These are phyloP conservation scores for Epizoanthus rinbou DNA, from an alignment of 92 coral and sea anemone species.

Conservation along the genomic window DNA sequence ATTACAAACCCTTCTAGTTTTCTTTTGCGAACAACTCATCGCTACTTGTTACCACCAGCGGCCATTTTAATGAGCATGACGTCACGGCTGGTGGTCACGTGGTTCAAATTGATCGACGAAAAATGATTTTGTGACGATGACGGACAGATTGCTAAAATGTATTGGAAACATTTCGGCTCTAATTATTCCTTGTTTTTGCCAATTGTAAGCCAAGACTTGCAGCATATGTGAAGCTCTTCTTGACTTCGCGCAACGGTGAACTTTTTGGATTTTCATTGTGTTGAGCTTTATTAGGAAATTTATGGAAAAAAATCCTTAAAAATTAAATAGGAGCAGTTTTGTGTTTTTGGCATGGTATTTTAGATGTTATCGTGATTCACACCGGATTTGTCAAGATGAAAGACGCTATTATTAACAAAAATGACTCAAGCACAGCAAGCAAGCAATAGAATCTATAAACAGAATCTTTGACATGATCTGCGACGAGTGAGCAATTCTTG, in stretches of 20 bases:
- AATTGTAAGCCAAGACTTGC: not conserved
- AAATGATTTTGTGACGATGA: no score
- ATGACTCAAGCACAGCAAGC: not conserved
- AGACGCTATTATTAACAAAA: slow-evolving; percentile 31
- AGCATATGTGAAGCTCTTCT: not conserved
- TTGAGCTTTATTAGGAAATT: no score
- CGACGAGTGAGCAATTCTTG: not conserved
- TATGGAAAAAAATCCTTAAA: not conserved
- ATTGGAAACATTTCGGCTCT: no score
- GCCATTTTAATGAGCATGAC: slow-evolving; percentile 47
- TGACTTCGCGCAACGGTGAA: no score
- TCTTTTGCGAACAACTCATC: slow-evolving; percentile 57
- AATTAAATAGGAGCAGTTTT: slow-evolving; percentile 31
- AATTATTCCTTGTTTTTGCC: not conserved
- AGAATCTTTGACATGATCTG: not conserved
- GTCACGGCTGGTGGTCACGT: slow-evolving; percentile 55
- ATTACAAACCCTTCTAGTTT: slow-evolving; percentile 73
- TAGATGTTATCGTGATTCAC: slow-evolving; percentile 40
- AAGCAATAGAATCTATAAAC: not conserved
- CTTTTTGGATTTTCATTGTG: no score
- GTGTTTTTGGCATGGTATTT: slow-evolving; percentile 38
- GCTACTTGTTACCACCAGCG: slow-evolving; percentile 43
- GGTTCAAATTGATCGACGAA: not conserved
- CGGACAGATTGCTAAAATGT: not conserved
- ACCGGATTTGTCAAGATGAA: slow-evolving; percentile 42